phyloP scores from a whole-genome alignment of 1,140 invertebrate genomes.

The Hyles euphorbiae region DNA sequence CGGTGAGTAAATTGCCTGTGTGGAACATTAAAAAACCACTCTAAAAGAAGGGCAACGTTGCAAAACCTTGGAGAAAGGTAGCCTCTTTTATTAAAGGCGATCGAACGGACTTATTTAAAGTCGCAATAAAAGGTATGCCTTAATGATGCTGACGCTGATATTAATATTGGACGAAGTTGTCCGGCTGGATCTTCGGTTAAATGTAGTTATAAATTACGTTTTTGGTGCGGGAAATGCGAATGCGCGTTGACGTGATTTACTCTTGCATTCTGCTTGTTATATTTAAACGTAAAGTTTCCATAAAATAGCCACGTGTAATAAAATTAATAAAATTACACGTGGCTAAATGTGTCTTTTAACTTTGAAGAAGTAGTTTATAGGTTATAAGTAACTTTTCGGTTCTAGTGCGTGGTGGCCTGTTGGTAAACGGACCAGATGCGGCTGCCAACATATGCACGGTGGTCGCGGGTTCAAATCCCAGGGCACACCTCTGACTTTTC shows the following conservation, averaged over 20 bases:
- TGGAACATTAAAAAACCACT: conserved; percentile 42
- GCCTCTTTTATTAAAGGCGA: conserved; percentile 64
- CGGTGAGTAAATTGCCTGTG: conserved; percentile 35
- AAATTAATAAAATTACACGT: too few relatives aligned
- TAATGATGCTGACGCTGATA: conserved; percentile 69
- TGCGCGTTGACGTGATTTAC: conserved; percentile 11
- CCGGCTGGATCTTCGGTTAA: conserved; percentile 49
- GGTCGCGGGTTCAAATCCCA: too few relatives aligned
- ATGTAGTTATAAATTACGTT: conserved; percentile 72
- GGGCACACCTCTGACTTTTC: too few relatives aligned
- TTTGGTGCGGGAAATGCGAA: conserved; percentile 43
- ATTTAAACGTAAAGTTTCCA: too few relatives aligned
- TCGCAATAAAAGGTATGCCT: conserved; percentile 73
- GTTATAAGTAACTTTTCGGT: too few relatives aligned
- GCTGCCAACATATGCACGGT: too few relatives aligned
- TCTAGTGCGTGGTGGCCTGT: too few relatives aligned
- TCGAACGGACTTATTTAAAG: conserved; percentile 71
- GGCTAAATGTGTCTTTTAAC: too few relatives aligned
- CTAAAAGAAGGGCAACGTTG: conserved; percentile 64
- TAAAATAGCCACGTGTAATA: too few relatives aligned
- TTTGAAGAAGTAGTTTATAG: too few relatives aligned
- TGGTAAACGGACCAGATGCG: too few relatives aligned
- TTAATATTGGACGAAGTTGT: conserved; percentile 65
- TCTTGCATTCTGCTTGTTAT: background rate
- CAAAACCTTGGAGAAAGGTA: conserved; percentile 71